Conservation (phyloP, 2,113 vertebrate genomes). For the Connochaetes taurinus region DNA sequence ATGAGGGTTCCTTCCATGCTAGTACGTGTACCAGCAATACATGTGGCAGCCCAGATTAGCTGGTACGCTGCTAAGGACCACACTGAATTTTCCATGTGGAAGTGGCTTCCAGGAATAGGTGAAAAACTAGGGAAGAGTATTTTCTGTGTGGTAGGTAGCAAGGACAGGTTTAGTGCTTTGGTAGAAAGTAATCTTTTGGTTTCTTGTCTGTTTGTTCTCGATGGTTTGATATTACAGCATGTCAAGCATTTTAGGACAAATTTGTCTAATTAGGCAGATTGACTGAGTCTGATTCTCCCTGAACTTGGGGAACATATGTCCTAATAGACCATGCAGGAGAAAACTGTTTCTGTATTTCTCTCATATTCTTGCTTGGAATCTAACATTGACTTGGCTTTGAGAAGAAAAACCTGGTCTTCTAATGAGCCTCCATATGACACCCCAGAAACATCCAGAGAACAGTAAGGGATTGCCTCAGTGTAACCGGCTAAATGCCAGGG, state of each 20-base stretch:
- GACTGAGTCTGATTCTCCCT: not conserved
- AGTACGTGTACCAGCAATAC: not conserved
- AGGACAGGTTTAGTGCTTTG: not conserved
- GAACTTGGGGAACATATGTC: not conserved
- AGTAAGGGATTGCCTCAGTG: not conserved
- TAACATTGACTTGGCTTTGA: not conserved
- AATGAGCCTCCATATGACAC: not conserved
- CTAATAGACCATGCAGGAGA: not conserved
- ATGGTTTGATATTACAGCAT: not conserved
- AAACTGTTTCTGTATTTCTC: not conserved
- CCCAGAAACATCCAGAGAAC: not conserved
- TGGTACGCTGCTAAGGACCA: slow-evolving; percentile 7
- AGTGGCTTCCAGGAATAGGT: slow-evolving; percentile 49
- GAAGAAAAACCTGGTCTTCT: not conserved
- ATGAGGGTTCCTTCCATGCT: not conserved
- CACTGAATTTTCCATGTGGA: slow-evolving; percentile 24
- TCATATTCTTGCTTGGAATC: not conserved
- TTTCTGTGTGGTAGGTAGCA: not conserved
- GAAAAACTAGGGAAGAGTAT: not conserved
- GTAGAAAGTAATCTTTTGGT: not conserved
- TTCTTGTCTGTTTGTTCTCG: not conserved
- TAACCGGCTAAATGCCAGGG: not conserved
- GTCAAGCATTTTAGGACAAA: not conserved
- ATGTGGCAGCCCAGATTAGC: not conserved
- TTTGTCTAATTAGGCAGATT: not conserved